These are phyloP conservation scores for Zaprionus ornatus DNA, from an alignment of 1,140 invertebrate species.

Conservation along the genomic window DNA sequence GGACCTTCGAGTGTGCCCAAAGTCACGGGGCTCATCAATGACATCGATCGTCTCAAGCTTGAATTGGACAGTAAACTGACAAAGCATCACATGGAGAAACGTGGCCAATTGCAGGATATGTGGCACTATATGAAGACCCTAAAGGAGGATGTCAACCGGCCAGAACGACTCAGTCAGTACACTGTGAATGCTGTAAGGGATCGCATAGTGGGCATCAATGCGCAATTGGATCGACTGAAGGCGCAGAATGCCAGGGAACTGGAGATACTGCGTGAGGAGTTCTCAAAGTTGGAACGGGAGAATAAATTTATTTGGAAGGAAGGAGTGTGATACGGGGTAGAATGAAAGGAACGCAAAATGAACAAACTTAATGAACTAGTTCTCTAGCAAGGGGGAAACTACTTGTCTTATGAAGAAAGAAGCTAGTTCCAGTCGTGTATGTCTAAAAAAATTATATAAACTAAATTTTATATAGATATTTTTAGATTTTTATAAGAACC, in stretches of 20 bases:
- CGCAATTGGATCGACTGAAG: slow-evolving; percentile 51
- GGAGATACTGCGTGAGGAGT: slow-evolving; percentile 48
- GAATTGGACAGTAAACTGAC: slow-evolving; percentile 48
- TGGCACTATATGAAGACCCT: slow-evolving; percentile 63
- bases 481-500: background rate
- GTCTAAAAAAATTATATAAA: too few relatives aligned
- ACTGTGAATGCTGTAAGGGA: slow-evolving; percentile 63
- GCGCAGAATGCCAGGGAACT: slow-evolving; percentile 61
- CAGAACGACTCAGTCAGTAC: slow-evolving; percentile 59
- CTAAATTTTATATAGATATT: too few relatives aligned
- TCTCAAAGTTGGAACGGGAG: slow-evolving; percentile 53
- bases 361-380: background rate
- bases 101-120: slow-evolving; percentile 65
- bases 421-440: too few relatives aligned
- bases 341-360: slow-evolving; percentile 16
- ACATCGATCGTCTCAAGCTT: slow-evolving; percentile 62
- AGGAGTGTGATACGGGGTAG: too few relatives aligned
- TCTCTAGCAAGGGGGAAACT: background rate
- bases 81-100: slow-evolving; percentile 47
- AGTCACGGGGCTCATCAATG: slow-evolving; percentile 54
- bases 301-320: slow-evolving; percentile 55
- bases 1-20: slow-evolving; percentile 45
- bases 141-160: slow-evolving; percentile 63
- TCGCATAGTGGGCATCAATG: slow-evolving; percentile 62
- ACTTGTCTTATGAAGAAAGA: too few relatives aligned